Evolutionary conservation across 2,888 invertebrate species (phyloP).

Genomic region (Acleris literana): DNA sequence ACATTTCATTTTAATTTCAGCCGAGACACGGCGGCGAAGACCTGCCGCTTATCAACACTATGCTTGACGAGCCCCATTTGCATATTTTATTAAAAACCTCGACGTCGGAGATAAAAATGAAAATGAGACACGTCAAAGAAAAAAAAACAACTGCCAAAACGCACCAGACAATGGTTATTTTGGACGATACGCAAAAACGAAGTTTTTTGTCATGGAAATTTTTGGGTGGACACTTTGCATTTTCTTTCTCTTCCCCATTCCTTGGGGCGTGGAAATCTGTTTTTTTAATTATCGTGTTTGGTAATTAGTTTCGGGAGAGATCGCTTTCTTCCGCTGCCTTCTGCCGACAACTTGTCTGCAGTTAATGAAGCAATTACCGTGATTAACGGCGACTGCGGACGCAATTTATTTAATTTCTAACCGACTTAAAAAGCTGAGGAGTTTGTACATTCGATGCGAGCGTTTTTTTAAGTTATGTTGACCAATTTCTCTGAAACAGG

Average conservation of each 20-base stretch:
- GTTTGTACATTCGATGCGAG: no score
- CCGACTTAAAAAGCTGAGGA: no score
- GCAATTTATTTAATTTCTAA: no score
- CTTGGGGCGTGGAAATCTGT: conserved; percentile 73
- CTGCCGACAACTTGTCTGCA: conserved; percentile 73
- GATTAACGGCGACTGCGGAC: conserved; percentile 17
- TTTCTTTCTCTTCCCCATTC: conserved; percentile 76
- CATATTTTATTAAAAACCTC: conserved; percentile 81
- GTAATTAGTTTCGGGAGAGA: conserved; percentile 82
- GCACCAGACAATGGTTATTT: conserved; percentile 80
- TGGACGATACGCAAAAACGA: conserved; percentile 76
- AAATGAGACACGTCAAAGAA: conserved; percentile 79
- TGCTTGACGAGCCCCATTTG: conserved; percentile 67
- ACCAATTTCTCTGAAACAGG: no score
- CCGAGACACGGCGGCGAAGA: conserved; percentile 41
- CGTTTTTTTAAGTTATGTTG: no score
- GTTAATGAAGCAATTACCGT: conserved; percentile 76
- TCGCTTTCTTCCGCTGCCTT: conserved; percentile 69
- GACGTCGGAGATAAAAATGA: conserved; percentile 77
- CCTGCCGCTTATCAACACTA: conserved; percentile 52
- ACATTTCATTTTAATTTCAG: conserved; percentile 35
- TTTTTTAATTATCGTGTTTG: conserved; percentile 83
- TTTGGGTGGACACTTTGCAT: conserved; percentile 79
- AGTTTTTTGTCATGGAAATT: conserved; percentile 79
- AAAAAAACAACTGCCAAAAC: conserved; percentile 70